phyloP scores from a whole-genome alignment of 1,140 invertebrate genomes.

The Parapsyche elsis region DNA sequence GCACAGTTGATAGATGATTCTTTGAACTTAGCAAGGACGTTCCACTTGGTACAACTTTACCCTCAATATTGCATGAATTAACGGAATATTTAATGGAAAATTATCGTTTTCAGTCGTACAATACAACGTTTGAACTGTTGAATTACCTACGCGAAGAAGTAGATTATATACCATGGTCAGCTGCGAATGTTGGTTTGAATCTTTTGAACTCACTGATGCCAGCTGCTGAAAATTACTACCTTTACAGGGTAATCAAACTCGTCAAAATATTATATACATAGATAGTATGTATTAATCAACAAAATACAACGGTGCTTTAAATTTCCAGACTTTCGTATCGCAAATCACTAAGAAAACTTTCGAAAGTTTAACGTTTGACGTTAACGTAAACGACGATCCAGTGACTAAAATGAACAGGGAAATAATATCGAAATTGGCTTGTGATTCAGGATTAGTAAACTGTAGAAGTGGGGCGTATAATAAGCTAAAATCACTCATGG shows the following conservation, averaged over 20 bases:
- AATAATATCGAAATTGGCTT: not conserved
- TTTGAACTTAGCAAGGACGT: constrained; percentile 73
- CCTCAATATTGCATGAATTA: not conserved
- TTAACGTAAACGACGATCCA: constrained; percentile 8
- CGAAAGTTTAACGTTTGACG: not conserved
- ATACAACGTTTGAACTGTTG: constrained; percentile 64
- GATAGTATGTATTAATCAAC: too few relatives aligned
- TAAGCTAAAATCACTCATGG: not conserved
- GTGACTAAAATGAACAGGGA: constrained; percentile 22
- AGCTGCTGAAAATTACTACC: constrained; percentile 48
- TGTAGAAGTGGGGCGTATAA: constrained; percentile 5
- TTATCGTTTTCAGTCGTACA: constrained; percentile 59
- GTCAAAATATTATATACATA: not conserved
- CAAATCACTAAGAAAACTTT: not conserved
- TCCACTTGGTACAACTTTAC: constrained; percentile 62
- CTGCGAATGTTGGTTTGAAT: constrained; percentile 63
- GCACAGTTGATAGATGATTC: constrained; percentile 83
- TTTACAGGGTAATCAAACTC: not conserved
- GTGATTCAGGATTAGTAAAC: not conserved
- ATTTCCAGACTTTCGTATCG: constrained; percentile 1
- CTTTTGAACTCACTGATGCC: constrained; percentile 61
- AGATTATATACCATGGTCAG: constrained; percentile 72
- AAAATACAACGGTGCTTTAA: too few relatives aligned
- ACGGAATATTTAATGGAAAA: constrained; percentile 29
- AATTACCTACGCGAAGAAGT: constrained; percentile 69